Evolutionary conservation across 1,140 invertebrate species (phyloP), one percentile per base, ranked within the genome.

Genomic region (Ceratitis capitata): DNA sequence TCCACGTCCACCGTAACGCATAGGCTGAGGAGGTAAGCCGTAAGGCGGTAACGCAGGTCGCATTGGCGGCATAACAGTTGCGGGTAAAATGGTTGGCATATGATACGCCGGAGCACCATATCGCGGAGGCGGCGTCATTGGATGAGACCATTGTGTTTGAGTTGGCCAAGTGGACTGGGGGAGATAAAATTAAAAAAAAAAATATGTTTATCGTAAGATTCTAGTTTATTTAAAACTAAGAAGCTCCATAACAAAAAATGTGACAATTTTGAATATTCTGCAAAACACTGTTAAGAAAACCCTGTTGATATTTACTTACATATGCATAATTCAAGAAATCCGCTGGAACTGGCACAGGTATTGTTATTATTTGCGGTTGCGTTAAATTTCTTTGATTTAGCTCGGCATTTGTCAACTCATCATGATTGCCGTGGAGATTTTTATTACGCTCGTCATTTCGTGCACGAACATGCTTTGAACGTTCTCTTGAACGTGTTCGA

Each of bases 281-380:
- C 10, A 49, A 49, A 49, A 49, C 47, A 2, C 1, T 14, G 16
- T 3, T n/a, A 6, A 35, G 6, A 74, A 2, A 74, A 74, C 29
- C 5, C 14, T 9, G 23, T 23, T 6, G 29, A 12, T 23, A 35
- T 12, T 23, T 26, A 82, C 78, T 53, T 82, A 82, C 78, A 47
- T 82, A 82, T 26, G 23, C 7, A 49, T 82, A 82, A 69, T 69
- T 69, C 16, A 69, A 35, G 39, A 39, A 69, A 69, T 69, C 61
- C 4, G 78, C 45, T 4, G 42, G 45, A n/a, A 82, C 78, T 45
- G 78, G 78, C 14, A 82, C 42, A 16, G 78, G 78, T 35, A 82
- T 82, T n/a, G 78, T 47, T 82, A 82, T 82, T 12, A 82, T 82
- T 47, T 82, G 78, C 12, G 78, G 42, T 23, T 82, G 78, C 10